phyloP scores from a whole-genome alignment of 1,140 invertebrate genomes.

The Steinernema feltiae region DNA sequence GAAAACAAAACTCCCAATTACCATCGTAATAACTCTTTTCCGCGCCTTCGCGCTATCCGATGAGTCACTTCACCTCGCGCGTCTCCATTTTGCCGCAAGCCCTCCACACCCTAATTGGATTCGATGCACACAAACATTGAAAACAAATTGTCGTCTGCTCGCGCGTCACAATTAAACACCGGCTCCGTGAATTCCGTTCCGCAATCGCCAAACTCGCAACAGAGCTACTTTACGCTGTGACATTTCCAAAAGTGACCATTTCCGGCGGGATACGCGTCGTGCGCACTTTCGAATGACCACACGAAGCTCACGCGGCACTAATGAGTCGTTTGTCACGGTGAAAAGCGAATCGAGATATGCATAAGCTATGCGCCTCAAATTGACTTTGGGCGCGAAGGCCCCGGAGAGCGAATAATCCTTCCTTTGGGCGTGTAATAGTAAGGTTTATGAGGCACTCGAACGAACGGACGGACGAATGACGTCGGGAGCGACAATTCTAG shows the following conservation, averaged over 20 bases:
- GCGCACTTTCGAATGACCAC: not conserved
- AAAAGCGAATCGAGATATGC: not conserved
- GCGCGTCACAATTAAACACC: not conserved
- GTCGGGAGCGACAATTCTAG: not conserved
- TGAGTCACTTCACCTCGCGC: not conserved
- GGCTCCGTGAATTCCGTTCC: not conserved
- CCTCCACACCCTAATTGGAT: constrained; percentile 1
- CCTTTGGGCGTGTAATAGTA: not conserved
- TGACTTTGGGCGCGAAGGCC: not conserved
- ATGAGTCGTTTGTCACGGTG: not conserved
- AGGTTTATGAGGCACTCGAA: not conserved
- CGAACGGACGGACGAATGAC: not conserved
- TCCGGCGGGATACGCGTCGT: not conserved
- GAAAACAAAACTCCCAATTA: too few species aligned
- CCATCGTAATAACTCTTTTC: not conserved
- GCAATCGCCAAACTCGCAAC: too few species aligned
- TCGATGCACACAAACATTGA: not conserved
- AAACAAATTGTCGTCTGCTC: not conserved
- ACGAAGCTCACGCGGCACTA: not conserved
- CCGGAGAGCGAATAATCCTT: not conserved
- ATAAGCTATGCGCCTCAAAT: not conserved
- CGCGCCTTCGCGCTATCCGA: not conserved
- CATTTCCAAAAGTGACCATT: not conserved
- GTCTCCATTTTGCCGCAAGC: not conserved
- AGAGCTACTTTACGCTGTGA: too few species aligned